These are phyloP conservation scores for Microplitis demolitor DNA, from an alignment of 1,140 invertebrate genomes.

Conservation along the genomic window DNA sequence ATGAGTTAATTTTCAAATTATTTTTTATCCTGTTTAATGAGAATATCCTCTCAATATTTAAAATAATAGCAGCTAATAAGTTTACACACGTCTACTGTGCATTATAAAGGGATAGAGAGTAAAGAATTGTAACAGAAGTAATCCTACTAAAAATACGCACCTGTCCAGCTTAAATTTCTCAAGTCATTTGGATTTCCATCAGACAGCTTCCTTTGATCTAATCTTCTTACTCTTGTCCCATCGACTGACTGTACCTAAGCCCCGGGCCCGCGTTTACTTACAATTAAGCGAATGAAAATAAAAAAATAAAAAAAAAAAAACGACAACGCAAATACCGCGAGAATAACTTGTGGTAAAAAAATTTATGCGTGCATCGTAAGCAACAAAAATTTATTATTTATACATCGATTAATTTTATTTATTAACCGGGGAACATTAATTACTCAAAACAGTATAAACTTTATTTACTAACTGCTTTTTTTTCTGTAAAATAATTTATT, in stretches of 20 bases:
- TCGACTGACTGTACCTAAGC: slow-evolving; percentile 41
- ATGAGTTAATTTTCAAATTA: no score
- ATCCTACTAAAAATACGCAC: slow-evolving; percentile 46
- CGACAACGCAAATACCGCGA: slow-evolving; percentile 31
- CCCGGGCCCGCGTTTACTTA: slow-evolving; percentile 39
- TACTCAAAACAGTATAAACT: background rate
- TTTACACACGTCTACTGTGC: slow-evolving; percentile 12
- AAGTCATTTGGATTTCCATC: slow-evolving; percentile 16
- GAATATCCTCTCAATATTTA: background rate
- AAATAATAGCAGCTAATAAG: slow-evolving; percentile 1
- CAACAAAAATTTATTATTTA: background rate
- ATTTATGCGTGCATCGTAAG: slow-evolving; percentile 2
- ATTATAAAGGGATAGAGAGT: slow-evolving; percentile 15
- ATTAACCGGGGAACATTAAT: background rate
- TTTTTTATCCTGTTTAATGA: background rate
- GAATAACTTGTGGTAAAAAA: background rate
- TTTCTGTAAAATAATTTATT: slow-evolving; percentile 24
- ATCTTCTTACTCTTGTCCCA: slow-evolving; percentile 38
- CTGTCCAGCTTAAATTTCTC: slow-evolving; percentile 28
- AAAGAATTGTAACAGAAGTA: slow-evolving; percentile 8
- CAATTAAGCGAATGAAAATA: slow-evolving; percentile 47
- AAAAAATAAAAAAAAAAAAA: slow-evolving; percentile 47
- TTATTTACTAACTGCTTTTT: slow-evolving; percentile 45
- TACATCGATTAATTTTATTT: slow-evolving; percentile 23
- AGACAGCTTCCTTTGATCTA: slow-evolving; percentile 9